Percentiles rank a stretch among this genome's conserved stretches.
These are phyloP conservation scores for Brachyalestes nurse DNA, from an alignment of 2,797 vertebrate species.

Conservation along the genomic window DNA sequence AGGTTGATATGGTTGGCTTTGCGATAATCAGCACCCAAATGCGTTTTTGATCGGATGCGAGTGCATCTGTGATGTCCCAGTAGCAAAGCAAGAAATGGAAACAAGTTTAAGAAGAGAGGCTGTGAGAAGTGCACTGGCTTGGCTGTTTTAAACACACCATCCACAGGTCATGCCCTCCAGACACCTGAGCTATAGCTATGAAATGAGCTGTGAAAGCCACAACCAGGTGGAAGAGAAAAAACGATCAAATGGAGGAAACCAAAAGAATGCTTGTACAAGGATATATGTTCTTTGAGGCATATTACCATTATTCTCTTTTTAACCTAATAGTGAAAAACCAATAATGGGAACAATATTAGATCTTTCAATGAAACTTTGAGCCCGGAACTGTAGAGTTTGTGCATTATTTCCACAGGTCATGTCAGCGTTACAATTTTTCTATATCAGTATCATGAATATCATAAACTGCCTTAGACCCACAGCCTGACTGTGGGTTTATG, in stretches of 20 bases:
- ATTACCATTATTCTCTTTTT: neutral
- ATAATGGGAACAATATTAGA: neutral
- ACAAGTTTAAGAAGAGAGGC: slow-evolving; percentile 25
- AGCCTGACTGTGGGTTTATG: neutral
- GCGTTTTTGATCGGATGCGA: slow-evolving; percentile 78
- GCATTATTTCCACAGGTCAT: neutral
- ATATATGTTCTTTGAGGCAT: neutral
- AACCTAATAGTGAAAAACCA: neutral
- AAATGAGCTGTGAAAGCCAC: slow-evolving; percentile 17
- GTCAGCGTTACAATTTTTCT: slow-evolving; percentile 6
- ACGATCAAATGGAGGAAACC: slow-evolving; percentile 16
- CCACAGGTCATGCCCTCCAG: slow-evolving; percentile 27
- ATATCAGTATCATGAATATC: neutral
- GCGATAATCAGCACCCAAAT: slow-evolving; percentile 77
- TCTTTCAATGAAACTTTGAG: neutral
- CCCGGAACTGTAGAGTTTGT: neutral
- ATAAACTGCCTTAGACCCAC: neutral
- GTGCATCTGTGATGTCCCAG: slow-evolving; percentile 67
- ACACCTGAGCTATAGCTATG: slow-evolving; percentile 22
- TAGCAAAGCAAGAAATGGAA: slow-evolving; percentile 41
- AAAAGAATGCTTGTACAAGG: neutral
- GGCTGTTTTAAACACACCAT: slow-evolving; percentile 12
- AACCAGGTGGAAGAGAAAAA: neutral
- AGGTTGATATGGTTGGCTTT: slow-evolving; percentile 67
- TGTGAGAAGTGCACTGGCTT: slow-evolving; percentile 4